Conservation (phyloP, 2,797 vertebrate genomes). For the Myotis findleyi region DNA sequence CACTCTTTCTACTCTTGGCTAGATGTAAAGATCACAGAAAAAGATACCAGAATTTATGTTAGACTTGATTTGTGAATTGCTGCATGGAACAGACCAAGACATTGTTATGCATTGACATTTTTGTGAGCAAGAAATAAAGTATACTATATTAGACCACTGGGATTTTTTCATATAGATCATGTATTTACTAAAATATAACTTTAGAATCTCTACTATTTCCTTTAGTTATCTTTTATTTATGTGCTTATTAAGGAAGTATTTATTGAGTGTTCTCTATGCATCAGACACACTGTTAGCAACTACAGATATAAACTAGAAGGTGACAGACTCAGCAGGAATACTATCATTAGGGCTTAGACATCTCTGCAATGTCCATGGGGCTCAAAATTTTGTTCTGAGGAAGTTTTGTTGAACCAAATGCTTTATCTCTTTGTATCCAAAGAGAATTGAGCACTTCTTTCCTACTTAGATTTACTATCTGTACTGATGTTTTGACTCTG, state of each 20-base stretch:
- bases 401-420: neutral
- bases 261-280: neutral
- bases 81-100: neutral
- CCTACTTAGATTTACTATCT: neutral
- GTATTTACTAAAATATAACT: neutral
- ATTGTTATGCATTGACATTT: neutral
- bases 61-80: neutral
- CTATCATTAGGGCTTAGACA: neutral
- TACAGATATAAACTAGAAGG: neutral
- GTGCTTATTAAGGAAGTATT: neutral
- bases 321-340: neutral
- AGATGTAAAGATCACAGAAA: neutral
- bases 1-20: neutral
- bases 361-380: neutral
- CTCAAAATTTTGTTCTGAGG: neutral
- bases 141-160: neutral
- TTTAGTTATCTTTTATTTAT: constrained; percentile 2
- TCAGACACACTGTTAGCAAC: neutral
- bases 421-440: neutral
- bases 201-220: neutral
- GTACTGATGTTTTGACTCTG: neutral
- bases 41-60: neutral
- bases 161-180: neutral
- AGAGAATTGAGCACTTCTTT: neutral
- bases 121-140: neutral